Conservation (phyloP, 2,888 invertebrate species). For the Apoderus coryli region DNA sequence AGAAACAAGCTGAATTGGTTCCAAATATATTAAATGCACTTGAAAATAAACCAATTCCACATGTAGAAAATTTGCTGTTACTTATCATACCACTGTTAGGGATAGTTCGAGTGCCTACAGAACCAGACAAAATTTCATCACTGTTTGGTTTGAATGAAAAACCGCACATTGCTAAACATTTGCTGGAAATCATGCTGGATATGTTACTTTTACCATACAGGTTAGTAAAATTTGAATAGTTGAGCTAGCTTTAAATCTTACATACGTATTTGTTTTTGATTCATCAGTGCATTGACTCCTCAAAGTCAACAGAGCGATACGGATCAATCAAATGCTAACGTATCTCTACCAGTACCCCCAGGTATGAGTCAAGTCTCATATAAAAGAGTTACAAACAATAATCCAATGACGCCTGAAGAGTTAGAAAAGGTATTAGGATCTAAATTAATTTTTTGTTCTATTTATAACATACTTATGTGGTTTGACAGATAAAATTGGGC, state of each 20-base stretch:
- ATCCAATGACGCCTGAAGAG: slow-evolving; percentile 58
- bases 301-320: slow-evolving; percentile 20
- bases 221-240: slow-evolving; percentile 37
- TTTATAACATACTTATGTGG: too few species aligned
- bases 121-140: slow-evolving; percentile 44
- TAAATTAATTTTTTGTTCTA: too few species aligned
- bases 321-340: slow-evolving; percentile 17
- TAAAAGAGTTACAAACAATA: slow-evolving; percentile 58
- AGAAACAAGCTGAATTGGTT: slow-evolving; percentile 59
- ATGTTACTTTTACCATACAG: slow-evolving; percentile 75
- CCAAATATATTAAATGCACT: slow-evolving; percentile 63
- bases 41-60: slow-evolving; percentile 65
- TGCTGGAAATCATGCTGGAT: slow-evolving; percentile 68
- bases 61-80: slow-evolving; percentile 74
- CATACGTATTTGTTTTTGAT: background rate
- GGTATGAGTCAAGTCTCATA: slow-evolving; percentile 65
- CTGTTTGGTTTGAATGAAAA: slow-evolving; percentile 60
- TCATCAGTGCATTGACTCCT: slow-evolving; percentile 26
- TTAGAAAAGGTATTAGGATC: slow-evolving; percentile 53
- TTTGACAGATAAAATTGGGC: slow-evolving; percentile 61
- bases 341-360: slow-evolving; percentile 45
- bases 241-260: too few species aligned
- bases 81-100: slow-evolving; percentile 68
- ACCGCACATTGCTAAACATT: slow-evolving; percentile 48
- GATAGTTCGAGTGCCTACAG: slow-evolving; percentile 50